Conservation (phyloP, 2,797 vertebrate species). For the Pseudomugil tenellus region DNA sequence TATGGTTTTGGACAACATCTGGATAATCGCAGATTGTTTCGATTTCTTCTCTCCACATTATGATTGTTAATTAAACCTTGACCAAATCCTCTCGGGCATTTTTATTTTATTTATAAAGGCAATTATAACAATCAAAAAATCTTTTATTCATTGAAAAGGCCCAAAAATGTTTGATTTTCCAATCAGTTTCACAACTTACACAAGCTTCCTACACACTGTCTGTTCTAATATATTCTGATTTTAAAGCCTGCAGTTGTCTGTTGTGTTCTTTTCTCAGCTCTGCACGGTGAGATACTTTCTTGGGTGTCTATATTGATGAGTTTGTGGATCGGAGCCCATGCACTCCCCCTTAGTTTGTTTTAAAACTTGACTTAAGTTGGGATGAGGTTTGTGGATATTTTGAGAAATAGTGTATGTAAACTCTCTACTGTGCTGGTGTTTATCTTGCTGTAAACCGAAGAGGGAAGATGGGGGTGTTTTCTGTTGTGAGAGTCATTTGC, state of each 20-base stretch:
- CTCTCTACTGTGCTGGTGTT: constrained; percentile 58
- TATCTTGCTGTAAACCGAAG: constrained; percentile 31
- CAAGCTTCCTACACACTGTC: neutral
- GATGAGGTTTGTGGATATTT: constrained; percentile 38
- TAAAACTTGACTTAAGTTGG: constrained; percentile 11
- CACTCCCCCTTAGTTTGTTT: constrained; percentile 8
- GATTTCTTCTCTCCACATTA: constrained; percentile 1
- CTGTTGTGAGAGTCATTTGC: constrained; percentile 22
- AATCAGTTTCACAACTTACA: neutral
- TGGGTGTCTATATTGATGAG: constrained; percentile 12
- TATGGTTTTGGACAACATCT: constrained; percentile 43
- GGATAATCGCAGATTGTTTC: constrained; percentile 31
- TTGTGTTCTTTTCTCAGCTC: constrained; percentile 29
- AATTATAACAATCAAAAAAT: neutral
- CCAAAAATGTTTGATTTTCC: neutral
- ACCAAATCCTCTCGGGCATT: constrained; percentile 34
- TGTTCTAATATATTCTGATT: neutral
- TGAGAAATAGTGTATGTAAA: constrained; percentile 50
- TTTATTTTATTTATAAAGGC: neutral
- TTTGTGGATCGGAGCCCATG: constrained; percentile 4
- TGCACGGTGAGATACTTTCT: constrained; percentile 36
- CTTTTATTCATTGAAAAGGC: neutral
- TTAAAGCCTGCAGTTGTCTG: neutral
- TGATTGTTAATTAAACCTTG: constrained; percentile 8
- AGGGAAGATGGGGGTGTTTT: constrained; percentile 22